Evolutionary conservation across 1,140 invertebrate species (phyloP).

Genomic region (Subanguina moxae): DNA sequence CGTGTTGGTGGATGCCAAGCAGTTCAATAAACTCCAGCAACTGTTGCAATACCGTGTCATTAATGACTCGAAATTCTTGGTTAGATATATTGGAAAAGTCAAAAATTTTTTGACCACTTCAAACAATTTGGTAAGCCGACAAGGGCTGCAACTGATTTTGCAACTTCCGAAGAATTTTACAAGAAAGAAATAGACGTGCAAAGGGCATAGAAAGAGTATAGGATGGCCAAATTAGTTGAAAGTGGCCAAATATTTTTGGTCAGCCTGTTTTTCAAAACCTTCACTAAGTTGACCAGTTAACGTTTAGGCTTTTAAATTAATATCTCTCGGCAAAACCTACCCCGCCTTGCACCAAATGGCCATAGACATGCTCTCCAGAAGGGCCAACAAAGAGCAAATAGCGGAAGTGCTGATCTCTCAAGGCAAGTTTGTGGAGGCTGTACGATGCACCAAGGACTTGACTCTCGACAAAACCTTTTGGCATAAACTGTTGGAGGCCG

Average conservation of each 20-base stretch:
- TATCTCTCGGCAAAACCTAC: constrained; percentile 1
- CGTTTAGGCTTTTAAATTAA: constrained; percentile 33
- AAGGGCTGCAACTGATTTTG: too few species aligned
- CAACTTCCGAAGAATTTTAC: background rate
- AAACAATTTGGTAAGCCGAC: too few species aligned
- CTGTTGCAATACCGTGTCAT: constrained; percentile 41
- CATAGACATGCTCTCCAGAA: constrained; percentile 30
- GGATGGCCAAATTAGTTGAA: background rate
- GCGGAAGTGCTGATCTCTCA: constrained; percentile 25
- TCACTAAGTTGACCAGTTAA: background rate
- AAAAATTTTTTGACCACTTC: too few species aligned
- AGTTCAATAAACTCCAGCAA: constrained; percentile 39
- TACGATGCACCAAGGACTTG: constrained; percentile 9
- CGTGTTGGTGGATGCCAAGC: constrained; percentile 3
- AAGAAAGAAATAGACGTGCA: too few species aligned
- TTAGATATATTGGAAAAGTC: constrained; percentile 17
- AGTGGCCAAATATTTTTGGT: background rate
- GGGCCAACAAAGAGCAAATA: constrained; percentile 28
- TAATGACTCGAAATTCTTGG: constrained; percentile 40
- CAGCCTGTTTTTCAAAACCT: background rate
- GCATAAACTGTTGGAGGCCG: constrained; percentile 22
- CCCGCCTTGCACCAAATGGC: constrained; percentile 22
- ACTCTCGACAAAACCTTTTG: constrained; percentile 18
- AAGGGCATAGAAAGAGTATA: too few species aligned
- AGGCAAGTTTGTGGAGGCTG: constrained; percentile 19